Base-by-base conservation (phyloP, 2,797 vertebrate species). In the Sebastes oblongus region DNA sequence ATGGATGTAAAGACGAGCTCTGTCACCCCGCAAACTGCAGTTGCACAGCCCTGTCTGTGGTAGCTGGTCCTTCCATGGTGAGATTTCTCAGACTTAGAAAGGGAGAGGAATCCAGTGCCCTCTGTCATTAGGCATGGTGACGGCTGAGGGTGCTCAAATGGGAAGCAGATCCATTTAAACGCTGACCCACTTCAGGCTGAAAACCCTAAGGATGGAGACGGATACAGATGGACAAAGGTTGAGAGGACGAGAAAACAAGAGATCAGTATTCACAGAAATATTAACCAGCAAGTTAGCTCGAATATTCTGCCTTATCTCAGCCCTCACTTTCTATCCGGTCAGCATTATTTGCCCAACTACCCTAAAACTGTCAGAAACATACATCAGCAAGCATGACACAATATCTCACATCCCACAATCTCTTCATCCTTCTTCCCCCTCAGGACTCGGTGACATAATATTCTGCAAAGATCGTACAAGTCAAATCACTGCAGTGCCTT, bases 121-220 rank as follows among this genome's bases (percentile, higher is more conserved):
- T 87, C 86, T 88, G 87, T 92, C 89, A 88, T 89, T 89, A 86
- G 83, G 71, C 78, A 77, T 61, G 77, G 66, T 32, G 84, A 87
- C 4, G 55, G 76, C 83, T 88, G 54, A 86, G 74, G 72, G 75
- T 65, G 60, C 80, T 86, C 74, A 85, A 86, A 86, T 86, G 56
- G 73, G 84, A 91, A 89, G 88, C 73, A 88, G 83, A 89, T 89
- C 79, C 78, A 72, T 88, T 89, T 86, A 85, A 92, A 90, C 83
- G 86, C 76, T 91, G 80, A 88, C 86, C 86, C 62, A 86, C 56
- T 82, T 88, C 70, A 75, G 81, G 36, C 75, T 79, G 68, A 77
- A 69, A 83, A 30, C 80, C 75, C 67, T 75, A 73, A 86, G 78
- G 80, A 85, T 59, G 59, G 29, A 67, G 55, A 79, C 68, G 65